Evolutionary conservation across 2,797 vertebrate genomes (phyloP), one percentile per base, ranked within the genome.

Genomic region (Crypturellus tataupa): DNA sequence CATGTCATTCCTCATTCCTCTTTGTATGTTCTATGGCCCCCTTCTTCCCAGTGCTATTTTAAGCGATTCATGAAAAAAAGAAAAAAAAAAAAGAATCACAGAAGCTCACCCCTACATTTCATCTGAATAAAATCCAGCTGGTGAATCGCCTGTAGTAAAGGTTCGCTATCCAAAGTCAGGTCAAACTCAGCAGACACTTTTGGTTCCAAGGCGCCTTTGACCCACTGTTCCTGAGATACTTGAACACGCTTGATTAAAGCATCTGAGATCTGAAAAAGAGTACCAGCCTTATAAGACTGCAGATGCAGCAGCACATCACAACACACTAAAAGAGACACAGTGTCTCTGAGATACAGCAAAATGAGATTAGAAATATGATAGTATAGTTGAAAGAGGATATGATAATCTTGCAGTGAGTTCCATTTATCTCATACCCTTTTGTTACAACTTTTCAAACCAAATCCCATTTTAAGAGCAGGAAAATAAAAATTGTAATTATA

Each of bases 151-250:
- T 99, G 99, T 49, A 99, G 97, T 89, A 99, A 97, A 1, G 98
- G 98, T 96, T 99, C 99, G 0, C 98, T 99, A 97, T 98, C 99
- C 97, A 99, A 96, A 31, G 98, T 99, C 96, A 99, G 98, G 96
- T 99, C 99, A 89, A 99, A 99, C 84, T 99, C 99, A 0, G 99
- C 98, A 51, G 99, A 99, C 10, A 99, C 99, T 97, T 99, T 99
- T 4, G 99, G 99, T 97, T 99, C 99, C 98, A 99, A 97, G 56
- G 99, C 99, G 13, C 99, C 99, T 97, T 99, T 99, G 68, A 99
- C 99, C 99, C 99, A 99, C 95, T 99, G 99, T 87, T 99, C 99
- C 98, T 99, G 99, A 94, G 99, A 99, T 42, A 98, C 97, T 78
- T 98, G 98, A 64, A 99, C 99, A 12, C 99, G 98, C 96, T 99